Conservation (phyloP, 2,888 invertebrate species). For the Torymus auratus region DNA sequence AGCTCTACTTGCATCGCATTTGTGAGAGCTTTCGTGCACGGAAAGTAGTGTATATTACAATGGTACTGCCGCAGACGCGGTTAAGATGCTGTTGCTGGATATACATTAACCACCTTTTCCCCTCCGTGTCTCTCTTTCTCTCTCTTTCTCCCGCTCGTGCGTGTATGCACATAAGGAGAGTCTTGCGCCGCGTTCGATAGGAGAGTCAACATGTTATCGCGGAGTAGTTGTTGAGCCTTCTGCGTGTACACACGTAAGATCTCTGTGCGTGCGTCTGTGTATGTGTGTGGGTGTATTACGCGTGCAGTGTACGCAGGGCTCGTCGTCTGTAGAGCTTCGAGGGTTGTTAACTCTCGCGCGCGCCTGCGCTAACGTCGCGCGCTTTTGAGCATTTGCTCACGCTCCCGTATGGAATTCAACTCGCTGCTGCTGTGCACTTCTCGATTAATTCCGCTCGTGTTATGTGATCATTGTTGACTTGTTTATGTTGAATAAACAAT, state of each 20-base stretch:
- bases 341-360: constrained; percentile 7
- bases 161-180: neutral
- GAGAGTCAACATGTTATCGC: constrained; percentile 52
- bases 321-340: neutral
- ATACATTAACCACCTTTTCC: too few relatives aligned
- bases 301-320: neutral
- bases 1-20: too few relatives aligned
- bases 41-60: neutral
- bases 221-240: constrained; percentile 46
- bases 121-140: neutral
- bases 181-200: constrained; percentile 24
- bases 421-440: too few relatives aligned
- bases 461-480: too few relatives aligned
- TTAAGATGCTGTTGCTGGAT: constrained; percentile 6
- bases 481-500: too few relatives aligned
- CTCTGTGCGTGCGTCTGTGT: neutral
- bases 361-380: neutral
- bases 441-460: too few relatives aligned
- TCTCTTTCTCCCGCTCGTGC: neutral
- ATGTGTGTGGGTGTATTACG: too few relatives aligned
- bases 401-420: too few relatives aligned
- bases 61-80: neutral
- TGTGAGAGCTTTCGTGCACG: neutral
- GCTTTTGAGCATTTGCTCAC: constrained; percentile 23
- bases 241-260: constrained; percentile 27